Base-by-base conservation (phyloP, 2,888 invertebrate species). In the Volucella inflata region DNA sequence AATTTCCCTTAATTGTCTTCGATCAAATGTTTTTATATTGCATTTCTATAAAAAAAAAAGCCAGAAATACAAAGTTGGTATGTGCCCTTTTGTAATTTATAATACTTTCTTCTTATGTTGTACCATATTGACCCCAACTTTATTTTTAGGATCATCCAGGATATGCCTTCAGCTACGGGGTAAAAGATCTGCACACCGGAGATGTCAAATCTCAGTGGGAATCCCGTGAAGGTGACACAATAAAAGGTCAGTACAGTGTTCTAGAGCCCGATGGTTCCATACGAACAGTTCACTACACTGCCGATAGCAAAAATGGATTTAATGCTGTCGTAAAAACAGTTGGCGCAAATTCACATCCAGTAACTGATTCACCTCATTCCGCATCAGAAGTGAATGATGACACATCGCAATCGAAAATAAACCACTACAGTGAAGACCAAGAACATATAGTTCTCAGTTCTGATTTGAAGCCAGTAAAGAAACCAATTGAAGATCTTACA, bases 251-350 rank as follows among this genome's bases (percentile, higher is more conserved):
- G 57, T 95, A 95, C 90, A 95, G 95, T 88, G 92, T 95, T 17
- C 90, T 95, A 62, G 95, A 95, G 90, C 94, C 95, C 46, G 95
- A 95, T 89, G 95, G 95, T 60, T 93, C 93, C 8, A 92, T 94
- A 77, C 91, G 94, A 62, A 92, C 93, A 0, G 94, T 94, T 1
- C 93, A 94, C 80, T 94, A 94, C 78, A 94, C 94, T 2, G 94
- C 94, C 0, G 94, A 94, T 88, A 91, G 92, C 36, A 92, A 93
- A 75, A 91, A 91, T 74, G 94, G 94, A 2, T 94, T 94, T 87
- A 93, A 93, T 88, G 94, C 94, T 0, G 91, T 94, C 4, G 93
- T 94, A 0, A 94, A 94, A 87, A 92, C 92, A 0, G 91, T 92
- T 50, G 92, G 92, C 2, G 92, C 92, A 3, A 92, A 91, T 81